phyloP scores from a whole-genome alignment of 2,888 invertebrate species.

The Lissonota sp. region DNA sequence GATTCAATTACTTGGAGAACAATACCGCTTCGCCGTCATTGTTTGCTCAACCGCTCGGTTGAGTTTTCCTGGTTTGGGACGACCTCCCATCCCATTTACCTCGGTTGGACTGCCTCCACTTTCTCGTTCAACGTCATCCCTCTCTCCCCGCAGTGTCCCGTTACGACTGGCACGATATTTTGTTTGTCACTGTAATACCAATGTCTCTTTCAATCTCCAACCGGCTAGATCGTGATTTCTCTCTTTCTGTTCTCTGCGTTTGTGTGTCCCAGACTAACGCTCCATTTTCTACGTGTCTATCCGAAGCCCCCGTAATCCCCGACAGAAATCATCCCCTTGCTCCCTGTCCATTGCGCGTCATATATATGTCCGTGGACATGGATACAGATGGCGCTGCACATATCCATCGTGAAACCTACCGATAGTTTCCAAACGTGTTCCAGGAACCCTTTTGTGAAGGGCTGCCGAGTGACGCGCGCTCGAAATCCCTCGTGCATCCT shows the following conservation, averaged over 20 bases:
- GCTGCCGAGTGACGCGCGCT: constrained; percentile 20
- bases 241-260: constrained; percentile 39
- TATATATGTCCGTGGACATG: constrained; percentile 7
- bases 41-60: constrained; percentile 80
- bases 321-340: constrained; percentile 46
- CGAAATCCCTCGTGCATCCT: neutral
- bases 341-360: constrained; percentile 27
- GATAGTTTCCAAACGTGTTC: constrained; percentile 40
- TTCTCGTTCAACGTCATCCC: constrained; percentile 59
- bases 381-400: constrained; percentile 29
- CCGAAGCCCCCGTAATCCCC: constrained; percentile 56
- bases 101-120: constrained; percentile 51
- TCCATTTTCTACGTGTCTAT: constrained; percentile 47
- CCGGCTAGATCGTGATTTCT: constrained; percentile 24
- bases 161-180: constrained; percentile 78
- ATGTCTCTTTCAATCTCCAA: constrained; percentile 55
- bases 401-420: constrained; percentile 44
- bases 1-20: constrained; percentile 83
- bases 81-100: constrained; percentile 63
- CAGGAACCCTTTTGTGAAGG: constrained; percentile 48
- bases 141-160: constrained; percentile 67
- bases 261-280: constrained; percentile 44
- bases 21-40: constrained; percentile 81
- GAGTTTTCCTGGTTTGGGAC: constrained; percentile 79
- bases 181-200: constrained; percentile 79